phyloP scores from a whole-genome alignment of 2,797 vertebrate species.

The Rhynchotus rufescens region DNA sequence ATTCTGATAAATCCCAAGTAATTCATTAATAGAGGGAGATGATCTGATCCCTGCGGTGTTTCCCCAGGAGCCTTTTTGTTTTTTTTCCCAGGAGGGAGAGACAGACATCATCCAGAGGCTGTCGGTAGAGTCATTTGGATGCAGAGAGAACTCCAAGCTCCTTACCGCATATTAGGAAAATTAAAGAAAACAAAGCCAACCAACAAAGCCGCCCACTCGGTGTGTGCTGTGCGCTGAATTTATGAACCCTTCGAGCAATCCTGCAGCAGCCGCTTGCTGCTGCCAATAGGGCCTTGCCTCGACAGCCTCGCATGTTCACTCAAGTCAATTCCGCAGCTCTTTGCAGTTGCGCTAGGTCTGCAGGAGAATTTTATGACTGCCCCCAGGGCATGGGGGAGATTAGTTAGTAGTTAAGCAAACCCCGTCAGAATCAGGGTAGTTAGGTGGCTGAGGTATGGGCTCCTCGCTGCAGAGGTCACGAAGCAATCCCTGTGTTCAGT shows the following conservation, averaged over 20 bases:
- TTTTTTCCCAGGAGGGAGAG: slow-evolving; percentile 31
- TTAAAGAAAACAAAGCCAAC: slow-evolving; percentile 53
- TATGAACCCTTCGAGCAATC: slow-evolving; percentile 41
- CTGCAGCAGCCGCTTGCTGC: slow-evolving; percentile 30
- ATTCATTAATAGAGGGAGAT: slow-evolving; percentile 56
- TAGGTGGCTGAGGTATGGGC: neutral
- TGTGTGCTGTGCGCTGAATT: slow-evolving; percentile 33
- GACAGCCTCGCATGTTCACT: slow-evolving; percentile 24
- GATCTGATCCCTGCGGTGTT: slow-evolving; percentile 33
- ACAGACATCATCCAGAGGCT: neutral
- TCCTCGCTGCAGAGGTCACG: neutral
- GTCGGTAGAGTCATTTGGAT: slow-evolving; percentile 35
- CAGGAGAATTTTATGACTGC: neutral
- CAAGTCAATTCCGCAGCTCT: slow-evolving; percentile 8
- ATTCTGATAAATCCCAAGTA: slow-evolving; percentile 52
- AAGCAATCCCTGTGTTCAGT: neutral
- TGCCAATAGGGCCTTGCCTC: neutral
- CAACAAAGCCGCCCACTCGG: slow-evolving; percentile 42
- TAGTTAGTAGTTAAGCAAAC: neutral
- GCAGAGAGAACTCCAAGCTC: slow-evolving; percentile 29
- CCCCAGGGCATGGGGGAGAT: neutral
- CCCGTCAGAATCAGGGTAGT: neutral
- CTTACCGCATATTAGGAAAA: slow-evolving; percentile 56
- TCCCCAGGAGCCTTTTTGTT: slow-evolving; percentile 50
- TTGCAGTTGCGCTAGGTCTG: neutral